Evolutionary conservation across 2,113 vertebrate species (phyloP), one percentile per base, ranked within the genome.

Genomic region (Baryphthengus martii): DNA sequence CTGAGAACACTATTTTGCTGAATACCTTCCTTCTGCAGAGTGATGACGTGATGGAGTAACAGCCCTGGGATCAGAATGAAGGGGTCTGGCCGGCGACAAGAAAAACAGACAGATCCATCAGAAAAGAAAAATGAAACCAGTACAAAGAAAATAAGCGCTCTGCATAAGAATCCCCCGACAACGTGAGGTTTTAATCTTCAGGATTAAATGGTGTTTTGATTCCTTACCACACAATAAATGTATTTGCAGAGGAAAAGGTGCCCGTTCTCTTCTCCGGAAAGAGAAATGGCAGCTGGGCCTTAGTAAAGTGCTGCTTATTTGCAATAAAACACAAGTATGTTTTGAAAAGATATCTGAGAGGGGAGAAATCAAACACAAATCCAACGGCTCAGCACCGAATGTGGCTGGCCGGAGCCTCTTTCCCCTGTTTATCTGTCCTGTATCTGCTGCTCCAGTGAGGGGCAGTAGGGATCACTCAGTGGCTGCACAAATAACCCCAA

Each of bases 11-110:
- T 95, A 50, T 90, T 97, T 97, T 97, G 97, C 94, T 97, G 97
- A 97, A 97, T 96, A 87, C 91, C 93, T 94, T 94, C 97, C 93
- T 96, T 97, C 95, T 93, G 91, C 85, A 95, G 97, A 97, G 96
- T 37, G 83, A 95, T 58, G 59, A 86, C 58, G 91, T 96, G 97
- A 96, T 95, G 97, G 88, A 89, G 96, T 95, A 97, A 96, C 89
- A 97, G 96, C 92, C 85, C 96, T 77, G 88, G 94, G 96, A 96
- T 76, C 82, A 58, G 93, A 11, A 2, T 28, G 95, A 91, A 97
- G 95, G 94, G 90, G 85, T 90, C 95, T 93, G 95, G 88, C 97
- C 97, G 95, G 92, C 67, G 89, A 93, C 73, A 75, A 24, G 91
- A 33, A 92, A 95, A 93, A 96, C 91, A 94, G 72, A 79, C 89